These are phyloP conservation scores for Drosophila orena DNA, from an alignment of 1,140 invertebrate species.

Conservation along the genomic window DNA sequence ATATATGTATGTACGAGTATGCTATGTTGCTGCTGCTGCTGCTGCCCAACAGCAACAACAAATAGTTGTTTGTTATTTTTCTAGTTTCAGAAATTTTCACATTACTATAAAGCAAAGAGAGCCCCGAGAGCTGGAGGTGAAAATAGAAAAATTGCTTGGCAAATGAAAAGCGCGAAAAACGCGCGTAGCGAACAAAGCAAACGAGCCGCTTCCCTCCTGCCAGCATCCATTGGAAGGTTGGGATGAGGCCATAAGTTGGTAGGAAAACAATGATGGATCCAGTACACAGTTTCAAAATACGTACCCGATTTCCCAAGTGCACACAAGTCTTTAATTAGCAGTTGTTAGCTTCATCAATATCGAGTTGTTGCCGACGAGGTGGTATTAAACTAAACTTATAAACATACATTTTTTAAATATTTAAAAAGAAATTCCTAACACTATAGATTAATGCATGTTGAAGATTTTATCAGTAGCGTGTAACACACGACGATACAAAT, in stretches of 20 bases:
- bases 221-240: not conserved
- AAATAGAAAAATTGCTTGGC: slow-evolving; percentile 77
- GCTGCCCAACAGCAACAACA: slow-evolving; percentile 38
- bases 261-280: slow-evolving; percentile 18
- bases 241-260: slow-evolving; percentile 31
- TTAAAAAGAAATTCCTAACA: too few species aligned
- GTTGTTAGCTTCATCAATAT: not conserved
- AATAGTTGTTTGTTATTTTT: slow-evolving; percentile 63
- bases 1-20: not conserved
- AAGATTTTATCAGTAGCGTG: too few species aligned
- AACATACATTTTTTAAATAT: too few species aligned
- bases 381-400: not conserved
- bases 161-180: slow-evolving; percentile 81
- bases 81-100: slow-evolving; percentile 79
- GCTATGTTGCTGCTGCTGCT: slow-evolving; percentile 12
- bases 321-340: not conserved
- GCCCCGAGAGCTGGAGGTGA: slow-evolving; percentile 54
- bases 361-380: not conserved
- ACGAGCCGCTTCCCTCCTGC: slow-evolving; percentile 38
- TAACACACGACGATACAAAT: too few species aligned
- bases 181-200: slow-evolving; percentile 75
- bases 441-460: too few species aligned
- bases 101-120: slow-evolving; percentile 75
- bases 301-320: slow-evolving; percentile 4
- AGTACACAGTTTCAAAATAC: slow-evolving; percentile 5